Base-by-base conservation (phyloP, 2,888 invertebrate species). In the Achlya flavicornis region DNA sequence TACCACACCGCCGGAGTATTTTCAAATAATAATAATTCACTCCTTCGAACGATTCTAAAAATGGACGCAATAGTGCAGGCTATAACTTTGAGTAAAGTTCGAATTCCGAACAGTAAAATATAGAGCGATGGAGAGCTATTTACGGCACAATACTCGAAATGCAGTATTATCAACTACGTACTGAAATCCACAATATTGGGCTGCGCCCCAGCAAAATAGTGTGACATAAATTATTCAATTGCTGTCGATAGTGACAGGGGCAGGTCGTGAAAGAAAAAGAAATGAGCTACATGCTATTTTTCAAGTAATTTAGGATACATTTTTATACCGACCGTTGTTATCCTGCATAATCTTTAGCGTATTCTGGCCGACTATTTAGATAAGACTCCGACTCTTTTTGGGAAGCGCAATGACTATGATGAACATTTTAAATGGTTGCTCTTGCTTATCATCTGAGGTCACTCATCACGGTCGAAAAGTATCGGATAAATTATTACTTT, bases 31-130 rank as follows among this genome's bases (percentile, higher is more conserved):
- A 7, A 38, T 38, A 60, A 41, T 60, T 41, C 60, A 60, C 41
- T 26, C 41, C 16, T 19, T 33, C 19, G 41, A 60, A 41, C 41
- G 41, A 41, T 26, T 41, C 16, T 59, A 19, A 53, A 53, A 53
- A 53, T 53, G 10, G 41, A 60, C 41, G 16, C 19, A 26, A 41
- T 26, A 33, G 35, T 58, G 38, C 19, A 41, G 16, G 26, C 60
- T 14, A 60, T 60, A 60, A 60, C 26, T 60, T 43, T 60, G 38
- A 60, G 60, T 11, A 19, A 10, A 60, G 60, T 60, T 41, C 33
- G 43, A 41, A 60, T 60, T 60, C 60, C 35, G 41, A 5, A 26
- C 43, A 16, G 60, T 60, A 26, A 60, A 60, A 60, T 60, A 60
- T 43, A 59, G 16, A 35, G 16, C 41, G 41, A 60, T 60, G 41